These are phyloP conservation scores for Dicrurus megarhynchus DNA, from an alignment of 2,113 vertebrate species.

Conservation along the genomic window DNA sequence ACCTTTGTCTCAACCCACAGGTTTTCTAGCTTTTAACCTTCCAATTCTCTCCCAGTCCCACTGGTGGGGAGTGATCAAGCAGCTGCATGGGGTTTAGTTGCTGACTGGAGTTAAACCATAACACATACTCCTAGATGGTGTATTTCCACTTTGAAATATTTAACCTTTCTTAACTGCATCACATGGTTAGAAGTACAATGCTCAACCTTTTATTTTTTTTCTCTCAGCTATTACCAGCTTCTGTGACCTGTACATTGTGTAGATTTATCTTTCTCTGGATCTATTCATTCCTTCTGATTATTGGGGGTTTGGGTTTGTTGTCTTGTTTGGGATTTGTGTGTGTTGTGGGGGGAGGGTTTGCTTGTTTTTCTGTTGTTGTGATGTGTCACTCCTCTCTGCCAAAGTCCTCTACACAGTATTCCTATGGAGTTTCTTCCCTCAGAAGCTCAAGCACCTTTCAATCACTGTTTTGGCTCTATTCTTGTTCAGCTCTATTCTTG, in stretches of 20 bases:
- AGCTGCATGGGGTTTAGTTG: not conserved
- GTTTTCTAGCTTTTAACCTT: not conserved
- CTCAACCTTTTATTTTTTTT: not conserved
- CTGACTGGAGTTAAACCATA: not conserved
- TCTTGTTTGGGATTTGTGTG: not conserved
- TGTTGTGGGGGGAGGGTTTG: too few relatives aligned
- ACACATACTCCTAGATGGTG: not conserved
- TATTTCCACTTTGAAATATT: not conserved
- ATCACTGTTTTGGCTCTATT: not conserved
- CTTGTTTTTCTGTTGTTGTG: not conserved
- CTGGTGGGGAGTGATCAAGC: rapidly evolving
- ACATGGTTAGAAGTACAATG: not conserved
- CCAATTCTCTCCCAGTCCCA: rapidly evolving
- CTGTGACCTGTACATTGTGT: not conserved
- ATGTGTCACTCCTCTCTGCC: not conserved
- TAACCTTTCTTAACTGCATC: not conserved
- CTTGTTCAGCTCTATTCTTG: not conserved
- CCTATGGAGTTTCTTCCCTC: not conserved
- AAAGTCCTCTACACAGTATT: not conserved
- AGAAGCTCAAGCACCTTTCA: not conserved
- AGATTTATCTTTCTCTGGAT: not conserved
- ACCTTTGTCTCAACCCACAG: not conserved
- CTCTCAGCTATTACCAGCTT: not conserved
- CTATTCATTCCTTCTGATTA: not conserved
- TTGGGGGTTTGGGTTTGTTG: not conserved